A percentile compares a stretch with the other conserved stretches of the same genome.
Evolutionary conservation across 2,113 vertebrate genomes (phyloP).

Genomic region (Odobenus rosmarus): DNA sequence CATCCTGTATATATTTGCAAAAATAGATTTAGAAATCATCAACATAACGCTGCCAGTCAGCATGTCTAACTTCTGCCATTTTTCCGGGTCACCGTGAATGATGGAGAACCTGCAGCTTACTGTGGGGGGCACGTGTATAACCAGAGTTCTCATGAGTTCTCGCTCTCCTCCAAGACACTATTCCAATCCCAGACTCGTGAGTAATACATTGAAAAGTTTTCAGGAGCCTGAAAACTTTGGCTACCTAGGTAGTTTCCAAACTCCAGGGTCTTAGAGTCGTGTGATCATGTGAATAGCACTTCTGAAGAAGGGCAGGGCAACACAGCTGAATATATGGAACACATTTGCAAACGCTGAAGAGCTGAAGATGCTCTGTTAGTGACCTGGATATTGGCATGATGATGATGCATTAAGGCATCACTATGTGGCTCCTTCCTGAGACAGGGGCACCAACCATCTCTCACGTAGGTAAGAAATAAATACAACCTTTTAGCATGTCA

Average conservation of each 20-base stretch:
- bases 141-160: not conserved
- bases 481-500: not conserved
- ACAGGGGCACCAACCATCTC: not conserved
- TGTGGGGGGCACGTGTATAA: not conserved
- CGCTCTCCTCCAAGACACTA: not conserved
- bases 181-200: not conserved
- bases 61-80: not conserved
- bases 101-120: not conserved
- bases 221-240: not conserved
- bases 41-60: fast-evolving
- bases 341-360: not conserved
- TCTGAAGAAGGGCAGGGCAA: not conserved
- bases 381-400: not conserved
- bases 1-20: no score
- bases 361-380: not conserved
- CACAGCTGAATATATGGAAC: not conserved
- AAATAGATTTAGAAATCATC: not conserved
- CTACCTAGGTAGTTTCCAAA: not conserved
- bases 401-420: not conserved
- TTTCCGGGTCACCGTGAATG: not conserved
- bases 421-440: not conserved
- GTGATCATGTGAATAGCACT: not conserved
- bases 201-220: not conserved
- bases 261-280: not conserved
- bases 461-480: not conserved